A percentile compares a stretch with the other conserved stretches of the same genome.
phyloP scores from a whole-genome alignment of 2,113 vertebrate genomes.

The Girardinichthys multiradiatus region DNA sequence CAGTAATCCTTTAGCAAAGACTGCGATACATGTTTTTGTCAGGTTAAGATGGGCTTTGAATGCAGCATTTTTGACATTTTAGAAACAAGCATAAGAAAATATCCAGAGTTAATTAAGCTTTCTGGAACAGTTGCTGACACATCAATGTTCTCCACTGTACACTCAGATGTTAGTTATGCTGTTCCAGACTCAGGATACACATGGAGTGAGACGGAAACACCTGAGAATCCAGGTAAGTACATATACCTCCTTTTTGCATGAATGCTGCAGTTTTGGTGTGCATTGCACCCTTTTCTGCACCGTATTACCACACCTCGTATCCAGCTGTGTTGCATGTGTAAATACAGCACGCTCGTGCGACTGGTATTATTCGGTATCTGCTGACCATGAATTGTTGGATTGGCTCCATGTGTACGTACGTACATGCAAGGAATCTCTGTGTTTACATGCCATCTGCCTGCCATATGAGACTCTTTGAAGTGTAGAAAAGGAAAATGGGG shows the following conservation, averaged over 20 bases:
- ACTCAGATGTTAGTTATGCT: slow-evolving; percentile 76
- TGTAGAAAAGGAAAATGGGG: slow-evolving; percentile 16
- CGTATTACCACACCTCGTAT: slow-evolving; percentile 11
- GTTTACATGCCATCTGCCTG: slow-evolving; percentile 56
- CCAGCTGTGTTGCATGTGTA: slow-evolving; percentile 45
- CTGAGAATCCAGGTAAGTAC: slow-evolving; percentile 75
- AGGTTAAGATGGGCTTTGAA: background rate
- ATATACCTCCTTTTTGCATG: background rate
- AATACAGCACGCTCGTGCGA: slow-evolving; percentile 47
- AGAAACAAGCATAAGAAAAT: background rate
- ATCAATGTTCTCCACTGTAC: slow-evolving; percentile 64
- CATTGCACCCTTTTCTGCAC: slow-evolving; percentile 6
- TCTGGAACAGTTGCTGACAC: slow-evolving; percentile 43
- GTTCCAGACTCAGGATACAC: slow-evolving; percentile 77
- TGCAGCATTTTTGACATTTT: background rate
- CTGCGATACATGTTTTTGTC: background rate
- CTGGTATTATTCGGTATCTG: slow-evolving; percentile 36
- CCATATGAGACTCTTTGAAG: slow-evolving; percentile 48
- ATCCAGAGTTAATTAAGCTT: background rate
- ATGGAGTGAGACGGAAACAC: slow-evolving; percentile 71
- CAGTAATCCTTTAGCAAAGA: background rate
- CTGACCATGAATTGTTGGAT: slow-evolving; percentile 42
- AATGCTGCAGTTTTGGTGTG: slow-evolving; percentile 3
- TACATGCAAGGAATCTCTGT: slow-evolving; percentile 42
- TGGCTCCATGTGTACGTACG: slow-evolving; percentile 25